A percentile compares a stretch with the other conserved stretches of the same genome.
phyloP scores from a whole-genome alignment of 2,888 invertebrate species.

The Ariolimax columbianus region DNA sequence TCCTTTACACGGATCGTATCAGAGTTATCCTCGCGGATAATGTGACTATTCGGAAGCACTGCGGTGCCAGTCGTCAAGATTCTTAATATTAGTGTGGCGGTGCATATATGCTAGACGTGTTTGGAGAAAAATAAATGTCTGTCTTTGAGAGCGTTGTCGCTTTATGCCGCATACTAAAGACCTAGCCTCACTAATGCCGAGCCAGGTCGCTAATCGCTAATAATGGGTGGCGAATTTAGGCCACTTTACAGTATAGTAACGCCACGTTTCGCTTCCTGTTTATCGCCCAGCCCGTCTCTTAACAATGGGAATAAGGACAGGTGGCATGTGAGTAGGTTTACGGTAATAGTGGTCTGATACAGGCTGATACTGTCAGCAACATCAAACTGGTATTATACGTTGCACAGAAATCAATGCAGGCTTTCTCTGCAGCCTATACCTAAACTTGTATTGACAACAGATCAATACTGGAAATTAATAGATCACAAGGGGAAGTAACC shows the following conservation, averaged over 20 bases:
- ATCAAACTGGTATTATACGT: constrained; percentile 37
- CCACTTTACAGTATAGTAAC: not conserved
- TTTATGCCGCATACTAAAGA: too few relatives aligned
- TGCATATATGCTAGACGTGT: too few relatives aligned
- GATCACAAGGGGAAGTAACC: constrained; percentile 50
- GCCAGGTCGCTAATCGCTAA: not conserved
- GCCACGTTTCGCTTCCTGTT: constrained; percentile 17
- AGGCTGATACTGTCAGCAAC: constrained; percentile 41
- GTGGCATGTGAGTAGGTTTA: constrained; percentile 37
- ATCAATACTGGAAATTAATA: constrained; percentile 51
- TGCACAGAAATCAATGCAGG: constrained; percentile 43
- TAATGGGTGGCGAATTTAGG: not conserved
- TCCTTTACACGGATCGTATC: too few relatives aligned
- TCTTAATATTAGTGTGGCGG: too few relatives aligned
- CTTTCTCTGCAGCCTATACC: constrained; percentile 31
- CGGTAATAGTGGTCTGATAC: constrained; percentile 33
- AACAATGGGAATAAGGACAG: constrained; percentile 21
- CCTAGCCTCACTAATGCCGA: not conserved
- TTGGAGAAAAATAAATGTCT: too few relatives aligned
- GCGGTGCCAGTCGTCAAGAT: too few relatives aligned
- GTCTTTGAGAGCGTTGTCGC: too few relatives aligned
- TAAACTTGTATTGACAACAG: constrained; percentile 46
- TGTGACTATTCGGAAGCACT: too few relatives aligned
- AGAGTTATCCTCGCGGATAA: too few relatives aligned
- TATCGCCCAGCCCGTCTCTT: not conserved